phyloP scores from a whole-genome alignment of 2,113 vertebrate species.

The Pontoporia blainvillei region DNA sequence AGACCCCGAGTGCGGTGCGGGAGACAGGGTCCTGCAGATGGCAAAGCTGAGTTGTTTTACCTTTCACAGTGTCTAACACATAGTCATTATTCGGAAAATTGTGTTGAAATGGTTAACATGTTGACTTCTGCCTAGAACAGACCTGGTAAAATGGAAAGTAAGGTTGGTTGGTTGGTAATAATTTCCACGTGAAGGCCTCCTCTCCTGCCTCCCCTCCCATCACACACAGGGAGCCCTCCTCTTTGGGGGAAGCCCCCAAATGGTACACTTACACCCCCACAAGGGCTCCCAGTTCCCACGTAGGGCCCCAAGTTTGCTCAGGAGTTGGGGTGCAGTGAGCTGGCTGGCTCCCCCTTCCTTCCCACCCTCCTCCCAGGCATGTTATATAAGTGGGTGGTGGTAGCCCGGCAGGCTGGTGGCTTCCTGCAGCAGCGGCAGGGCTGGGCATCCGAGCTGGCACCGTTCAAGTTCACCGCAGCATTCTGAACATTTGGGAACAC shows the following conservation, averaged over 20 bases:
- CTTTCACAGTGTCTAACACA: background rate
- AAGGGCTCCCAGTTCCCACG: background rate
- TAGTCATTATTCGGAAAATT: background rate
- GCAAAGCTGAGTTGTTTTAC: background rate
- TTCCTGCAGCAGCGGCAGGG: constrained; percentile 60
- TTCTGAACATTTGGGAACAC: constrained; percentile 62
- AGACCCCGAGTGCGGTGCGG: fast-evolving
- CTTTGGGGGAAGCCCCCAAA: background rate
- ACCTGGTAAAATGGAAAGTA: background rate
- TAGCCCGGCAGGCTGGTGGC: background rate
- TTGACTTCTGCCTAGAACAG: background rate
- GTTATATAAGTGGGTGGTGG: constrained; percentile 12
- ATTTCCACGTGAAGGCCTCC: background rate
- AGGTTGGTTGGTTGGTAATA: background rate
- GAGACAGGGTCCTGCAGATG: background rate
- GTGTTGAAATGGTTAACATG: background rate
- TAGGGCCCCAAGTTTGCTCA: background rate
- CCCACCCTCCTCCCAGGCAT: background rate
- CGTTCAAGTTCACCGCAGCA: constrained; percentile 9
- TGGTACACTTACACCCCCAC: fast-evolving
- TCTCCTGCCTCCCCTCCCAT: background rate
- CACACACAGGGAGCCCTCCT: background rate
- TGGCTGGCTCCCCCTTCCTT: background rate
- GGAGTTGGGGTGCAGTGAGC: background rate
- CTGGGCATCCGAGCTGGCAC: constrained; percentile 44